Evolutionary conservation across 2,113 vertebrate genomes (phyloP).

Genomic region (Abramis brama): DNA sequence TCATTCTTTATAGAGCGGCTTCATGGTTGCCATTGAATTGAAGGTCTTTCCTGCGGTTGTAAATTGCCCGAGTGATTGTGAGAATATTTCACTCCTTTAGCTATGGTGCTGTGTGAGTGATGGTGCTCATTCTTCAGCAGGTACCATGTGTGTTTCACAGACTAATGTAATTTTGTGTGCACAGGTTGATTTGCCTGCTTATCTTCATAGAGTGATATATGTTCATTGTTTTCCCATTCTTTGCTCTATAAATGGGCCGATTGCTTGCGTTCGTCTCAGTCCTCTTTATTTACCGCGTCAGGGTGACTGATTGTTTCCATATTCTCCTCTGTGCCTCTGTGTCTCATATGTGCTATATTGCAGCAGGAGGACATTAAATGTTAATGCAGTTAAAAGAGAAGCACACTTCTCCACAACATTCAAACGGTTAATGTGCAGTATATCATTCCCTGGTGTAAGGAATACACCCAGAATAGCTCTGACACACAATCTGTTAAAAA

Average conservation of each 20-base stretch:
- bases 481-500: background rate
- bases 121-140: background rate
- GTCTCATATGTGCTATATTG: constrained; percentile 34
- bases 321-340: constrained; percentile 3
- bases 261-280: constrained; percentile 6
- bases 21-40: constrained; percentile 5
- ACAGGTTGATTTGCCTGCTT: background rate
- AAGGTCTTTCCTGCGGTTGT: constrained; percentile 10
- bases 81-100: constrained; percentile 10
- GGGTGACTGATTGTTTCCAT: constrained; percentile 40
- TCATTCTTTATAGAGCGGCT: constrained; percentile 3
- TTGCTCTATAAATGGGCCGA: constrained; percentile 4
- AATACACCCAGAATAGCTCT: constrained; percentile 6
- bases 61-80: background rate
- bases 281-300: constrained; percentile 42
- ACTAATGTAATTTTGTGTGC: background rate
- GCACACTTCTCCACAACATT: constrained; percentile 22
- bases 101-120: background rate
- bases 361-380: constrained; percentile 41
- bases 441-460: background rate
- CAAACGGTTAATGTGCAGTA: constrained; percentile 1
- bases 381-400: constrained; percentile 51
- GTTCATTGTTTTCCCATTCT: background rate
- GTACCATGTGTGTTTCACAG: constrained; percentile 8
- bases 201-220: background rate